Evolutionary conservation across 2,113 vertebrate species (phyloP).

Genomic region (Zosterops borbonicus): DNA sequence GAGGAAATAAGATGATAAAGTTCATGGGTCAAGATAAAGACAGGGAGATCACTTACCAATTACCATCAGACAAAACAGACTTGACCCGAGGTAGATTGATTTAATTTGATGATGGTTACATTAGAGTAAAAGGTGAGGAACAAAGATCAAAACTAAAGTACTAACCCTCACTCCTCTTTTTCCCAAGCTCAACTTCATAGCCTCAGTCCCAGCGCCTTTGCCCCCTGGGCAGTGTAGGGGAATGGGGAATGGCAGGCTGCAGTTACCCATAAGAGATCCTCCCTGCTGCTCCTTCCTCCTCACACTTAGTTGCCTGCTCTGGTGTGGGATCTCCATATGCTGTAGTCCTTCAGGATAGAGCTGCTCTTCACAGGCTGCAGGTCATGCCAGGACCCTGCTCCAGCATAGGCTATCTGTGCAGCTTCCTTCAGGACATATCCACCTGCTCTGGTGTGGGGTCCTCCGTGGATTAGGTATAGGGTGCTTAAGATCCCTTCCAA

Average conservation of each 20-base stretch:
- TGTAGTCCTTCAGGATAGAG: background rate
- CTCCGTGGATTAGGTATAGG: background rate
- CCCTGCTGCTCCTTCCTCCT: background rate
- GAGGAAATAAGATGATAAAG: background rate
- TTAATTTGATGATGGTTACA: background rate
- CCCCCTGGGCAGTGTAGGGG: accelerated
- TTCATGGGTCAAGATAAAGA: background rate
- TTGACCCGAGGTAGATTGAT: background rate
- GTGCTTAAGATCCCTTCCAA: background rate
- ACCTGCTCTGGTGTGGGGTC: background rate
- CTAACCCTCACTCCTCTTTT: background rate
- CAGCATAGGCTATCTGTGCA: accelerated
- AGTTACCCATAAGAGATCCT: background rate
- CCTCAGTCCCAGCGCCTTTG: background rate
- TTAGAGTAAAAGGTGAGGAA: background rate
- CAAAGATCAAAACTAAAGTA: background rate
- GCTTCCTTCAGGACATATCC: background rate
- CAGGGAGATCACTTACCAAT: background rate
- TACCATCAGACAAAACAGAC: background rate
- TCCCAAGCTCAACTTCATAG: background rate
- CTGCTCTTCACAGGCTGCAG: accelerated
- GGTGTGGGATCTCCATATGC: accelerated
- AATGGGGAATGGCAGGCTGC: background rate
- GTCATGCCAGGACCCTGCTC: background rate
- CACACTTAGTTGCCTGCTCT: background rate